Conservation (phyloP, 2,113 vertebrate genomes). For the Sceloporus tristichus region DNA sequence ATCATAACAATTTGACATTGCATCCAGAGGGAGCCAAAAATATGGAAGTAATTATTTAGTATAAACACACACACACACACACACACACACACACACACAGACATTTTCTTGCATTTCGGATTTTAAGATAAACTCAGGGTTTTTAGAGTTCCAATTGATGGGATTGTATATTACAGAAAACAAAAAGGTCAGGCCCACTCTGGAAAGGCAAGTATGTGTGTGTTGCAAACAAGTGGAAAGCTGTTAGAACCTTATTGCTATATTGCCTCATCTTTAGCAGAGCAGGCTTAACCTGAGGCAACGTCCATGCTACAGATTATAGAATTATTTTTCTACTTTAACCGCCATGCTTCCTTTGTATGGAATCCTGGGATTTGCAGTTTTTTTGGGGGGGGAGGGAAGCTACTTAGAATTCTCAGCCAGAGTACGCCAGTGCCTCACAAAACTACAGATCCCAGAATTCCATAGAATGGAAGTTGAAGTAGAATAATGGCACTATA, state of each 20-base stretch:
- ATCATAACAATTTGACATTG: constrained; percentile 77
- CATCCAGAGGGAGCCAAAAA: constrained; percentile 74
- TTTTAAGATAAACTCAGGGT: constrained; percentile 69
- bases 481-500: no score
- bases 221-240: constrained; percentile 49
- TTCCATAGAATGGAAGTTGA: no score
- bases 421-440: no score
- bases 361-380: no score
- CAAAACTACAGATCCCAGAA: no score
- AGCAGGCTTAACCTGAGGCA: no score
- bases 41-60: constrained; percentile 78
- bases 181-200: constrained; percentile 9
- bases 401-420: no score
- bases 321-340: no score
- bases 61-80: constrained; percentile 67
- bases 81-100: constrained; percentile 59
- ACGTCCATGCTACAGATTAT: no score
- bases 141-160: constrained; percentile 46
- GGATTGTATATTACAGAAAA: constrained; percentile 45
- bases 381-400: no score
- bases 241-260: not conserved
- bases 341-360: no score
- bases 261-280: constrained; percentile 17
- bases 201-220: constrained; percentile 48
- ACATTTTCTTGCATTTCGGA: constrained; percentile 66